Conservation (phyloP, 2,888 invertebrate species). For the Zhuqinia jingwanae region DNA sequence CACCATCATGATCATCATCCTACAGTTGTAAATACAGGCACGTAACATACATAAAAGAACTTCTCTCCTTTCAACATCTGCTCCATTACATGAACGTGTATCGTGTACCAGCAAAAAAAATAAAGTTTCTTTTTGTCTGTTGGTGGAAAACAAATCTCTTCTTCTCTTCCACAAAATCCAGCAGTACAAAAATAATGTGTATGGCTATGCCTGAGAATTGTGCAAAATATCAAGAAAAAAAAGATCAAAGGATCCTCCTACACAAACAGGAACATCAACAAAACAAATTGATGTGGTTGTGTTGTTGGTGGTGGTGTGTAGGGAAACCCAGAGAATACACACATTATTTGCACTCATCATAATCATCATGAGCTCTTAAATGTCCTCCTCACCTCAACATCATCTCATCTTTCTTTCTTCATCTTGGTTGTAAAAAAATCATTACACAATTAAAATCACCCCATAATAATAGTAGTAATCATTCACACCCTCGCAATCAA, state of each 20-base stretch:
- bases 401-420: neutral
- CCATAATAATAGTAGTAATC: too few species aligned
- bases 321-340: neutral
- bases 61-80: neutral
- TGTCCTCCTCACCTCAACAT: neutral
- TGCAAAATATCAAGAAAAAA: too few species aligned
- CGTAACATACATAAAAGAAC: neutral
- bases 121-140: neutral
- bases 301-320: slow-evolving; percentile 11
- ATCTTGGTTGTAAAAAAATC: too few species aligned
- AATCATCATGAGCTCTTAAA: too few species aligned
- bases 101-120: too few species aligned
- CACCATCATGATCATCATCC: too few species aligned
- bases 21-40: too few species aligned
- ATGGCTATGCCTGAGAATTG: neutral
- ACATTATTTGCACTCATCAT: too few species aligned
- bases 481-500: too few species aligned
- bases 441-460: too few species aligned
- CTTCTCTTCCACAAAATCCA: too few species aligned
- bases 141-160: neutral
- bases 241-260: slow-evolving; percentile 17
- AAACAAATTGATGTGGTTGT: neutral
- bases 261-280: slow-evolving; percentile 2
- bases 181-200: neutral
- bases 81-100: too few species aligned